These are phyloP conservation scores for Pseudorhombus dupliciocellatus DNA, from an alignment of 2,113 vertebrate genomes.

Conservation along the genomic window DNA sequence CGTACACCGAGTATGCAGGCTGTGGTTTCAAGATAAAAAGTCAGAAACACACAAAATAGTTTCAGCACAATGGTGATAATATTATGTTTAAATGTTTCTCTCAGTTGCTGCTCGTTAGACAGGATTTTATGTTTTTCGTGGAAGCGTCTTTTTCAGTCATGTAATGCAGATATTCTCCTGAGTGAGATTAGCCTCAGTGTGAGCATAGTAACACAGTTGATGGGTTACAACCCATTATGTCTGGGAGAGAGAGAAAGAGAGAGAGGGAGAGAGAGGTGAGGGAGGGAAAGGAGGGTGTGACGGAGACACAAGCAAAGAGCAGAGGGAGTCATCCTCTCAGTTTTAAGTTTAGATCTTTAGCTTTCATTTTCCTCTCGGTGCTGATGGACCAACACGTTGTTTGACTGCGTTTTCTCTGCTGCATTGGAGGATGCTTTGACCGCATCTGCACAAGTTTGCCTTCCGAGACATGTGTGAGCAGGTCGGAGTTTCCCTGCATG, in stretches of 20 bases:
- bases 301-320: constrained; percentile 43
- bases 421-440: constrained; percentile 46
- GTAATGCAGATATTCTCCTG: constrained; percentile 35
- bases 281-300: constrained; percentile 63
- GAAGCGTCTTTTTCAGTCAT: constrained; percentile 26
- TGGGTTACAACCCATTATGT: constrained; percentile 67
- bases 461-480: constrained; percentile 50
- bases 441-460: not conserved
- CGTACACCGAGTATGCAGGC: constrained; percentile 11
- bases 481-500: constrained; percentile 45
- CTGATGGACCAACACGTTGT: not conserved
- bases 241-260: constrained; percentile 30
- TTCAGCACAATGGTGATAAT: not conserved
- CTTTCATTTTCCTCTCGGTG: not conserved
- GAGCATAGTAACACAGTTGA: constrained; percentile 55
- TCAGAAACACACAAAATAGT: too few species aligned
- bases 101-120: not conserved
- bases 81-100: not conserved
- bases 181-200: constrained; percentile 50
- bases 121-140: constrained; percentile 8
- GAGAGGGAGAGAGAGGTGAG: constrained; percentile 36
- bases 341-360: constrained; percentile 12
- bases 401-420: not conserved
- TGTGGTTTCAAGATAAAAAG: not conserved
- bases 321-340: constrained; percentile 36